phyloP scores from a whole-genome alignment of 2,113 vertebrate species.

The Ondatra zibethicus region DNA sequence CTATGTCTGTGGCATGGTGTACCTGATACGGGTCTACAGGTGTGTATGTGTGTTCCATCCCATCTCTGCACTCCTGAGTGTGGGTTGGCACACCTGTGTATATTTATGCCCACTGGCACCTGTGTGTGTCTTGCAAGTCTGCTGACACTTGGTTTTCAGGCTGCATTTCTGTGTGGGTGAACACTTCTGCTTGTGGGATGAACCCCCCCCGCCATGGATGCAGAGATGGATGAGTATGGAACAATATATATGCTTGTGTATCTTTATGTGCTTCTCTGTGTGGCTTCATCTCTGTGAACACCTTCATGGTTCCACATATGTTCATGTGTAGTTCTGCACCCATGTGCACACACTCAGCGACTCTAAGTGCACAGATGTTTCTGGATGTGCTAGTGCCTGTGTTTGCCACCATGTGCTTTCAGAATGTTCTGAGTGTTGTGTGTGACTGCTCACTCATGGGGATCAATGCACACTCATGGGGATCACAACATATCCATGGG shows the following conservation, averaged over 20 bases:
- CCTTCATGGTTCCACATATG: background rate
- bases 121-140: background rate
- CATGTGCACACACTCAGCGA: accelerated
- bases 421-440: background rate
- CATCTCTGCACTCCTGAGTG: background rate
- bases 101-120: accelerated
- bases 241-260: background rate
- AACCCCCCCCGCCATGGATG: background rate
- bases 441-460: background rate
- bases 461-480: background rate
- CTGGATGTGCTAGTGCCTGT: background rate
- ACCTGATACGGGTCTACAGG: background rate
- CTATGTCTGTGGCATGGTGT: background rate
- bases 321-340: background rate
- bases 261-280: accelerated
- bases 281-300: background rate
- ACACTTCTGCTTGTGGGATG: accelerated
- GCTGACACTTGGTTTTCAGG: background rate
- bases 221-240: accelerated
- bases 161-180: background rate
- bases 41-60: accelerated
- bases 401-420: background rate
- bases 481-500: background rate
- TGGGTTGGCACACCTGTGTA: background rate
- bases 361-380: accelerated